Conservation (phyloP, 2,888 invertebrate genomes). For the Drosophila pullipes region DNA sequence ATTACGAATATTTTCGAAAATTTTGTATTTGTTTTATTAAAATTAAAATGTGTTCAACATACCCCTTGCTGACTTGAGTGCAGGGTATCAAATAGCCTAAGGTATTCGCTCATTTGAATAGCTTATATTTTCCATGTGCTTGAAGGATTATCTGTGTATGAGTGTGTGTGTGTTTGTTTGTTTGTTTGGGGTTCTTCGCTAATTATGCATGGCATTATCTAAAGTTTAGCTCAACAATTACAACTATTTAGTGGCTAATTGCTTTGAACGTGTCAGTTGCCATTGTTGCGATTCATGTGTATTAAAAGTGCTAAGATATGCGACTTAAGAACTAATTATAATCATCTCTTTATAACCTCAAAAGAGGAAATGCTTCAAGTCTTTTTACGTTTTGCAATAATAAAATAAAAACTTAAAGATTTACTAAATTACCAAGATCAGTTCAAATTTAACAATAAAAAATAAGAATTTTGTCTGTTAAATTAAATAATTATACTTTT, state of each 20-base stretch:
- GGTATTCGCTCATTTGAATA: conserved; percentile 37
- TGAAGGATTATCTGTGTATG: conserved; percentile 7
- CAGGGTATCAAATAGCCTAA: conserved; percentile 44
- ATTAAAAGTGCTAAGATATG: not conserved
- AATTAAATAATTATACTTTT: not conserved
- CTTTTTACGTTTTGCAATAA: not conserved
- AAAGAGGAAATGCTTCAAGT: not conserved
- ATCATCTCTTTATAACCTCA: not conserved
- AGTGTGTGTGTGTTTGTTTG: conserved; percentile 12
- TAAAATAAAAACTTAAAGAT: not conserved
- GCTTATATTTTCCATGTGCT: conserved; percentile 9
- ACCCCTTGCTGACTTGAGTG: not conserved
- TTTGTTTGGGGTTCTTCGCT: conserved; percentile 35
- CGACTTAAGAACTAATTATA: not conserved
- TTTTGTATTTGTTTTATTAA: not conserved
- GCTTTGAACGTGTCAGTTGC: conserved; percentile 29
- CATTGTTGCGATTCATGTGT: conserved; percentile 1
- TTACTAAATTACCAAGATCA: not conserved
- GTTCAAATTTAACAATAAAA: not conserved
- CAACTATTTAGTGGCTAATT: conserved; percentile 79
- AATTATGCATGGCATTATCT: conserved; percentile 76
- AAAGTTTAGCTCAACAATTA: conserved; percentile 79
- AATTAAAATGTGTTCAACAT: not conserved
- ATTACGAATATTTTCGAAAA: not conserved
- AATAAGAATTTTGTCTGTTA: not conserved